Evolutionary conservation across 2,113 vertebrate species (phyloP), one percentile per base, ranked within the genome.

Genomic region (Brachypodius melanocephalos): DNA sequence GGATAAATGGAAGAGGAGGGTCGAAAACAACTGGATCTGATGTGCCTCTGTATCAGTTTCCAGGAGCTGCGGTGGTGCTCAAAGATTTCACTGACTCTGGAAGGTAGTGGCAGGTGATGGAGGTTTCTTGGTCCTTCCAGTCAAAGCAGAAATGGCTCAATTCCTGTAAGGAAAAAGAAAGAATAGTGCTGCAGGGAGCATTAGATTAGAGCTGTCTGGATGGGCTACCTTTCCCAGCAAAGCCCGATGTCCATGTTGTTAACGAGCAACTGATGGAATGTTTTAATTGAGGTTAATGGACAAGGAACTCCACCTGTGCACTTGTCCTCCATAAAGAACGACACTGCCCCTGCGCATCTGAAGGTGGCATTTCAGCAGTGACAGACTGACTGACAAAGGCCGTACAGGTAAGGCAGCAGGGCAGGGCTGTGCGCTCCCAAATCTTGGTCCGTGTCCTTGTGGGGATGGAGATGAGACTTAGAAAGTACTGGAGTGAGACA

Each of bases 371-470:
- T 51, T 28, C 46, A 38, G 2, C 45, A 26, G 22, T 3, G n/a
- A 14, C 8, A 36, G 63, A 2, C 4, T 26, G 78, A 36, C 36
- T 26, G 78, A 36, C 36, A n/a, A 31, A 42, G 59, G 59, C n/a
- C 34, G 15, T 17, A 31, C 28, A 86, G 76, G 86, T 80, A 72
- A 76, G 61, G 29, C 31, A 45, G 71, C 8, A 24, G 32, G 1
- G 12, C 9, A 5, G 3, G 11, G 36, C 49, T 48, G 24, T 1
- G 13, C 0, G 1, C 10, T n/a, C 18, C 21, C 14, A 24, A 18
- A 48, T 52, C 18, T 17, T 12, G 16, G 29, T 18, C 21, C 4
- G 0, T 0, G 1, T 28, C 10, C 26, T 8, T n/a, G 12, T 17
- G 45, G n/a, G 38, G 29, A 31, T 3, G 8, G 58, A 66, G 31